Conservation (phyloP, 2,797 vertebrate genomes). For the Toxotes lorentzi region DNA sequence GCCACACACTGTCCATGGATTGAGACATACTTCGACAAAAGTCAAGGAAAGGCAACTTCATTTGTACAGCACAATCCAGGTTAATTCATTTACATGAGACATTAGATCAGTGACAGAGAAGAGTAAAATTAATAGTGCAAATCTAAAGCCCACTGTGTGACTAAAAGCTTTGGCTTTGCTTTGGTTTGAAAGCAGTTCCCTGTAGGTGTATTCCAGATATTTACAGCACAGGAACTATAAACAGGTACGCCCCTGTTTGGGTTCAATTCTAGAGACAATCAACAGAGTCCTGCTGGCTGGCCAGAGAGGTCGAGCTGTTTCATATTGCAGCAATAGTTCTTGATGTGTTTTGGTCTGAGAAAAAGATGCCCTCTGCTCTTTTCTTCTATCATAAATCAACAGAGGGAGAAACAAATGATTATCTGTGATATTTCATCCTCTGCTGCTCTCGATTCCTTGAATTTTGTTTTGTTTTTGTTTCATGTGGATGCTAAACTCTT, state of each 20-base stretch:
- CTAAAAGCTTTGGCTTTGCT: neutral
- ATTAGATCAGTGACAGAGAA: neutral
- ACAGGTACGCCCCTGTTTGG: neutral
- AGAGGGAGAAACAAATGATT: neutral
- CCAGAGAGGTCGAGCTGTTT: neutral
- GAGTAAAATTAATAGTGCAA: neutral
- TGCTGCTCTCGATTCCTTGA: constrained; percentile 25
- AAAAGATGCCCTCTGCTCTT: constrained; percentile 11
- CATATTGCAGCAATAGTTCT: constrained; percentile 1
- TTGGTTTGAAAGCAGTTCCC: neutral
- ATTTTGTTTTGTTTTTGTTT: constrained; percentile 17
- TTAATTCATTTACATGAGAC: neutral
- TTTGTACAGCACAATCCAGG: neutral
- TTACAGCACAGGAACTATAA: neutral
- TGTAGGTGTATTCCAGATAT: neutral
- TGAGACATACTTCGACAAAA: neutral
- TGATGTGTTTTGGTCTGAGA: constrained; percentile 12
- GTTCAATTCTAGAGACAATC: constrained; percentile 1
- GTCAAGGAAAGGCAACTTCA: neutral
- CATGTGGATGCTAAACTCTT: constrained; percentile 19
- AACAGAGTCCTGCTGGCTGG: neutral
- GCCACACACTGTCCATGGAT: neutral
- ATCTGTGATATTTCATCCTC: neutral
- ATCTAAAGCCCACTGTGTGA: neutral
- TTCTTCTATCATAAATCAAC: constrained; percentile 11